phyloP scores from a whole-genome alignment of 37 sponge, comb jelly and placozoan genomes.

The Tethya wilhelma region DNA sequence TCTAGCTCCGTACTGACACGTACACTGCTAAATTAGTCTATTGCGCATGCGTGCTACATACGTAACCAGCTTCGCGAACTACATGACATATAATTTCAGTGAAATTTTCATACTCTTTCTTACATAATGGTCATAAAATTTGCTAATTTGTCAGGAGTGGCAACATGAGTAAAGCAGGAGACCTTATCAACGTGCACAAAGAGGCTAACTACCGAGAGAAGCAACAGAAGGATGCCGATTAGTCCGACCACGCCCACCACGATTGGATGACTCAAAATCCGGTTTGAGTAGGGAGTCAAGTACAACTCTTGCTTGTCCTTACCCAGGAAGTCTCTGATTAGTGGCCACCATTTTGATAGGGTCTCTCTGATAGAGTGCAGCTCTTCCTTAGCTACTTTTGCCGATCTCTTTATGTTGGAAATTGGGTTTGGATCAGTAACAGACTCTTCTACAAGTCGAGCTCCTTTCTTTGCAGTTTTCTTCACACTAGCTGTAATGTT shows the following conservation, averaged over 20 bases:
- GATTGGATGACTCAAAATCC: conserved; percentile 63
- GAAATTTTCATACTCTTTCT: no score
- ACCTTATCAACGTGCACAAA: conserved; percentile 11
- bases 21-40: no score
- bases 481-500: neutral
- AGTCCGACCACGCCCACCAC: conserved; percentile 23
- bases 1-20: no score
- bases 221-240: conserved; percentile 23
- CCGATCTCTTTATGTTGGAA: no score
- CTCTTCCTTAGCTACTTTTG: neutral
- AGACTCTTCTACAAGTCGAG: neutral
- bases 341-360: neutral
- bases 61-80: no score
- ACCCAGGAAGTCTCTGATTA: neutral
- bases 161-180: no score
- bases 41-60: no score
- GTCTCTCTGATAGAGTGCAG: neutral
- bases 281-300: conserved; percentile 63
- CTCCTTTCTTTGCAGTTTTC: neutral
- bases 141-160: no score
- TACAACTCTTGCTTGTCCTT: conserved; percentile 25
- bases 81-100: no score
- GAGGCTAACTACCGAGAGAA: conserved; percentile 44
- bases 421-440: neutral
- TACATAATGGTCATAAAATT: no score